A percentile compares a stretch with the other conserved stretches of the same genome.
Conservation (phyloP, 2,797 vertebrate species). For the Craterocephalus amniculus region DNA sequence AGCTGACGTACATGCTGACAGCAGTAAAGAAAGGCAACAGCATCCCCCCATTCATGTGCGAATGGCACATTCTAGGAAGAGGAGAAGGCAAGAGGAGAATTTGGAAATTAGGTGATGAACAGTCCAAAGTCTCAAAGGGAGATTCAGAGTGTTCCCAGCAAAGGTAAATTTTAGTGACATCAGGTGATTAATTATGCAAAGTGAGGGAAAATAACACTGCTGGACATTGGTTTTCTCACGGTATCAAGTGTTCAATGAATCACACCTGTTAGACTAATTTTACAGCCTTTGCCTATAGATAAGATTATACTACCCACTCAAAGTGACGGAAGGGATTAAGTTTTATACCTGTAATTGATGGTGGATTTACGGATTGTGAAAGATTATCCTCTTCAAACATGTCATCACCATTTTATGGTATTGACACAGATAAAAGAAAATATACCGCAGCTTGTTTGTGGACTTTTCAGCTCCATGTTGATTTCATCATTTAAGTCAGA, state of each 20-base stretch:
- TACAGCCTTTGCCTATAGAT: conserved; percentile 53
- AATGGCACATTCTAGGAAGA: conserved; percentile 72
- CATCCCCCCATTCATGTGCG: conserved; percentile 52
- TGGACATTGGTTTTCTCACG: conserved; percentile 64
- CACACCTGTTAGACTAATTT: conserved; percentile 54
- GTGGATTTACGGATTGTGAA: conserved; percentile 21
- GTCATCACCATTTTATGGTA: neutral
- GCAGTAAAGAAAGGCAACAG: conserved; percentile 66
- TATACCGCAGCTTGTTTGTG: neutral
- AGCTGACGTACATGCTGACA: conserved; percentile 62
- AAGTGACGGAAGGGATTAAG: conserved; percentile 29
- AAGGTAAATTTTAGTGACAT: conserved; percentile 45
- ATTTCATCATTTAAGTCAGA: neutral
- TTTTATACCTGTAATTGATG: conserved; percentile 14
- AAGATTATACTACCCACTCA: conserved; percentile 42
- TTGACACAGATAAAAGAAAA: conserved; percentile 12
- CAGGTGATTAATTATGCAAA: conserved; percentile 60
- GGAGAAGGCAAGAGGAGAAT: conserved; percentile 53
- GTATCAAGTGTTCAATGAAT: conserved; percentile 56
- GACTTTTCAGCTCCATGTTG: neutral
- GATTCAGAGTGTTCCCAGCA: conserved; percentile 59
- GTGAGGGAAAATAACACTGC: conserved; percentile 14
- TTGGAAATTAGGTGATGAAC: conserved; percentile 58
- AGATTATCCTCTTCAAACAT: conserved; percentile 9
- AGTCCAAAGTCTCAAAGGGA: conserved; percentile 31